Conservation (phyloP, 2,797 vertebrate species). For the Fistularia tabacaria region DNA sequence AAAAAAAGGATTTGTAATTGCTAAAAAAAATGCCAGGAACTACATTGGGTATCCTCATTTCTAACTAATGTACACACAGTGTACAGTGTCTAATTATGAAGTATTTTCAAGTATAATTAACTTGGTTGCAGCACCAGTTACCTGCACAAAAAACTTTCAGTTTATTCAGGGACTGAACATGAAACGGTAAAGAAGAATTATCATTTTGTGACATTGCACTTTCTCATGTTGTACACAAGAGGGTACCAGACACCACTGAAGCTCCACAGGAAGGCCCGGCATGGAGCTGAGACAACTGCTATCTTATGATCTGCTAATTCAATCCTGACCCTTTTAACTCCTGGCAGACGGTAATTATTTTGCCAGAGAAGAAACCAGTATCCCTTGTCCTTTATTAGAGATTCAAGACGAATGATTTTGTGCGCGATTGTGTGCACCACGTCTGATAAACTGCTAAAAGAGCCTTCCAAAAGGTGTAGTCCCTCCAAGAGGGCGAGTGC, state of each 20-base stretch:
- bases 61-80: too few species aligned
- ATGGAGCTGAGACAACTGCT: slow-evolving; percentile 1
- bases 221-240: slow-evolving; percentile 33
- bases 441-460: slow-evolving; percentile 20
- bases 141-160: too few species aligned
- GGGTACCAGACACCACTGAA: slow-evolving; percentile 44
- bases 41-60: too few species aligned
- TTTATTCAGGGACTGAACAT: too few species aligned
- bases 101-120: too few species aligned
- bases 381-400: slow-evolving; percentile 40
- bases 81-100: too few species aligned
- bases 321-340: slow-evolving; percentile 28
- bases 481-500: background rate
- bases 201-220: background rate
- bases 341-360: slow-evolving; percentile 25
- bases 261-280: background rate
- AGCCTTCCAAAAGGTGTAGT: slow-evolving; percentile 8
- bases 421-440: background rate
- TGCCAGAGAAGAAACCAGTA: slow-evolving; percentile 8
- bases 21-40: too few species aligned
- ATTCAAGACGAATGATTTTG: too few species aligned
- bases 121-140: too few species aligned
- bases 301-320: slow-evolving; percentile 27
- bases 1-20: too few species aligned
- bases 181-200: too few species aligned